phyloP scores from a whole-genome alignment of 1,140 invertebrate genomes.

The Lasaia peninsularis region DNA sequence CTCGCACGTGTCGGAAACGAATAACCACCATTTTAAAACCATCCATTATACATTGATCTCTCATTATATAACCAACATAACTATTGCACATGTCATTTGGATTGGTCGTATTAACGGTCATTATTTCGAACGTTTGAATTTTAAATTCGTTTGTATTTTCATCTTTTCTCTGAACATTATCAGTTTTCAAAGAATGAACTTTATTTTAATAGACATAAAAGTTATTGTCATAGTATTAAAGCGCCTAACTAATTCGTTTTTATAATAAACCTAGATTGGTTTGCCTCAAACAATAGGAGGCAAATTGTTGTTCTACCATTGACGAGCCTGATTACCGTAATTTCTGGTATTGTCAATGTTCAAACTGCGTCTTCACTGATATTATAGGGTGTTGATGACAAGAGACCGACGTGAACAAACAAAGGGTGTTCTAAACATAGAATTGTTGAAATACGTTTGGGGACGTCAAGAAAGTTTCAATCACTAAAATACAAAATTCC shows the following conservation, averaged over 20 bases:
- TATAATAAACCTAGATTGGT: constrained; percentile 40
- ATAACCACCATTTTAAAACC: constrained; percentile 43
- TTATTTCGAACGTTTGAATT: constrained; percentile 65
- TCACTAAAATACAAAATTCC: too few species aligned
- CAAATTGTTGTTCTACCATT: constrained; percentile 33
- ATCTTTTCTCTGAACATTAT: constrained; percentile 14
- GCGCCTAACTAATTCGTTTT: constrained; percentile 34
- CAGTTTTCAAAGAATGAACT: constrained; percentile 13
- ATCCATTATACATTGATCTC: constrained; percentile 33
- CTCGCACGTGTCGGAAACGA: constrained; percentile 44
- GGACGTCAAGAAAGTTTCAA: neutral
- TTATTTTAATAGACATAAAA: constrained; percentile 28
- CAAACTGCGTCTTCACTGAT: constrained; percentile 29
- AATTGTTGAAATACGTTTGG: constrained; percentile 1
- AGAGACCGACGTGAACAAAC: constrained; percentile 26
- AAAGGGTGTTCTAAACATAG: constrained; percentile 22
- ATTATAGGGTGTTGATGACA: constrained; percentile 38
- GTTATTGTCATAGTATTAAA: neutral
- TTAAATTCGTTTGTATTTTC: constrained; percentile 34
- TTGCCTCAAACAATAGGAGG: constrained; percentile 43
- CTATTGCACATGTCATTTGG: constrained; percentile 13
- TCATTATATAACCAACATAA: neutral
- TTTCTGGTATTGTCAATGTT: constrained; percentile 53
- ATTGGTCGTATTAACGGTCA: constrained; percentile 44
- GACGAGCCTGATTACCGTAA: constrained; percentile 42